Evolutionary conservation across 2,113 vertebrate species (phyloP), one percentile per base, ranked within the genome.

Genomic region (Apus apus): DNA sequence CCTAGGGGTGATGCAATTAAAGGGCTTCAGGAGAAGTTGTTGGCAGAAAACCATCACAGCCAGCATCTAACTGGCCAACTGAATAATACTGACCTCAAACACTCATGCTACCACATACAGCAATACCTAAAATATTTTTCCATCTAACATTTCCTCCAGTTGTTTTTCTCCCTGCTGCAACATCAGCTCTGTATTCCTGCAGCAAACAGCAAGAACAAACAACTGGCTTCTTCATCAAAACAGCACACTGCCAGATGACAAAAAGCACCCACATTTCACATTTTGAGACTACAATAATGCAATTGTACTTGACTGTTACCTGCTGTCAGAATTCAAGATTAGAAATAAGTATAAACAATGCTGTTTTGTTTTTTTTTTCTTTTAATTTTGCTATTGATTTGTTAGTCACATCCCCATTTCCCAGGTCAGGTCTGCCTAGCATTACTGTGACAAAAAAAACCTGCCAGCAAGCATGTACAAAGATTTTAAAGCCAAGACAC

Each of bases 381-480:
- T 85, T 89, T 77, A 71, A 53, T 76, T n/a, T 87, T 22, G 3
- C 38, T 84, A 61, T 77, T 81, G 79, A 34, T 77, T 80, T 91
- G 53, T 29, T 75, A 82, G 48, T 16, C 70, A 85, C 0, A 1
- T 87, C 30, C 68, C 54, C 38, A 54, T 34, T 65, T 93, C 68
- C 67, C 73, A 74, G 54, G 20, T 27, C 71, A 76, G 12, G 40
- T 71, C 57, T 73, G 65, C 45, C 85, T 76, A 87, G 76, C 58
- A 74, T 57, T 88, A 68, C 70, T 48, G 56, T 5, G 21, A 67
- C 45, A 93, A 83, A 78, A 86, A 89, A 79, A 87, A 80, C 17
- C 54, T 84, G 66, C 32, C 71, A 92, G 62, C 87, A 90, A 95
- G 67, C 23, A 83, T 92, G 50, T 50, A 79, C 76, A 70, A 94